These are phyloP conservation scores for Drepana arcuata DNA, from an alignment of 1,140 invertebrate species.

Conservation along the genomic window DNA sequence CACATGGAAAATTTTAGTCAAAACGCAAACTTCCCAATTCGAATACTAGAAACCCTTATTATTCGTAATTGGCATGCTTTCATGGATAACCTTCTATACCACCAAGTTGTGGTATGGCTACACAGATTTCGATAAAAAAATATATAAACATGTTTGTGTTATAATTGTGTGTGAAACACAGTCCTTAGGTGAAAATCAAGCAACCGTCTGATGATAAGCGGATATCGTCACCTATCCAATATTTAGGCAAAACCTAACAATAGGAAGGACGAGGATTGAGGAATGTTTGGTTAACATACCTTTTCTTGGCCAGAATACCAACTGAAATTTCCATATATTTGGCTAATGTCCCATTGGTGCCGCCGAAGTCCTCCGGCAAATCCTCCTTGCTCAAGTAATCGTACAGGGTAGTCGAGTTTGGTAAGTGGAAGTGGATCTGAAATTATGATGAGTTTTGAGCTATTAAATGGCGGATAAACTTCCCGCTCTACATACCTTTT, in stretches of 20 bases:
- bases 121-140: too few species aligned
- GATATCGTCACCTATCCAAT: background rate
- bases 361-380: slow-evolving; percentile 73
- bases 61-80: too few species aligned
- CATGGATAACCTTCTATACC: too few species aligned
- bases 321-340: slow-evolving; percentile 38
- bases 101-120: too few species aligned
- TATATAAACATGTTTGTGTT: too few species aligned
- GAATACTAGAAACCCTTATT: too few species aligned
- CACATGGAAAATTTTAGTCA: too few species aligned
- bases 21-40: too few species aligned
- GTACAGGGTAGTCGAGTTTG: slow-evolving; percentile 67
- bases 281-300: slow-evolving; percentile 26
- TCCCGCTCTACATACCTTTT: too few species aligned
- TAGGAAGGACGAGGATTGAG: too few species aligned
- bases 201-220: background rate
- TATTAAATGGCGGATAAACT: too few species aligned
- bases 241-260: background rate
- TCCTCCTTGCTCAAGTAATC: slow-evolving; percentile 70
- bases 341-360: slow-evolving; percentile 49
- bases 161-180: background rate
- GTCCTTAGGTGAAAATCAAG: background rate
- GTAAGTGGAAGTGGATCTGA: slow-evolving; percentile 73
- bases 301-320: slow-evolving; percentile 27
- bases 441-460: too few species aligned